Percentiles rank a stretch among this genome's conserved stretches.
phyloP scores from a whole-genome alignment of 2,797 vertebrate species.

The Pseudochaenichthys georgianus region DNA sequence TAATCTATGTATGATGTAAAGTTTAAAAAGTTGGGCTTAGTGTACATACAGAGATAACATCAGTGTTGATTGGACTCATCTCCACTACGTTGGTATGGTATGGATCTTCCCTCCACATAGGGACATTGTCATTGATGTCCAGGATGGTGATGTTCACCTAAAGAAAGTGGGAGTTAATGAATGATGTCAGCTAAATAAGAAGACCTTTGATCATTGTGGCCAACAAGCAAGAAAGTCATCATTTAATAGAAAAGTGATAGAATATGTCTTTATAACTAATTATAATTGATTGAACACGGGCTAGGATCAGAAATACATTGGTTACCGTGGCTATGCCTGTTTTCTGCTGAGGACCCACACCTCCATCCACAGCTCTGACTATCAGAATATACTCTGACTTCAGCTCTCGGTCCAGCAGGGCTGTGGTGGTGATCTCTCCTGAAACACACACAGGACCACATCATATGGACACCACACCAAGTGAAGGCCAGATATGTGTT shows the following conservation, averaged over 20 bases:
- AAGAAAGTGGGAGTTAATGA: not conserved
- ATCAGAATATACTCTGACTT: constrained; percentile 98
- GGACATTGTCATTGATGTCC: constrained; percentile 98
- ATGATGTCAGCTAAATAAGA: not conserved
- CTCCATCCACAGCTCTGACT: constrained; percentile 95
- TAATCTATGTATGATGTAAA: not conserved
- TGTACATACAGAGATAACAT: constrained; percentile 92
- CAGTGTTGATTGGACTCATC: constrained; percentile 96
- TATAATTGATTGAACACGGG: constrained; percentile 6
- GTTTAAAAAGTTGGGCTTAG: not conserved
- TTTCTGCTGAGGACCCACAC: constrained; percentile 96
- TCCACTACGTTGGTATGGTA: constrained; percentile 98
- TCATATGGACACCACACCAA: not conserved
- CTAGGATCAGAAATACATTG: not conserved
- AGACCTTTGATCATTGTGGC: not conserved
- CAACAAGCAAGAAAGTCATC: not conserved
- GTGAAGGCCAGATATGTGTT: not conserved
- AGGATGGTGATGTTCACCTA: constrained; percentile 98
- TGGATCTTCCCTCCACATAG: constrained; percentile 93
- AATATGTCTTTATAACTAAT: not conserved
- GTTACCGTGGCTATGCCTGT: constrained; percentile 96
- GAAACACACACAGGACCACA: constrained; percentile 40
- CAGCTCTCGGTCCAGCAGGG: constrained; percentile 93
- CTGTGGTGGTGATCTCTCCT: constrained; percentile 97
- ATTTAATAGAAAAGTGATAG: not conserved